A percentile compares a stretch with the other conserved stretches of the same genome.
Evolutionary conservation across 2,113 vertebrate genomes (phyloP).

Genomic region (Caretta caretta): DNA sequence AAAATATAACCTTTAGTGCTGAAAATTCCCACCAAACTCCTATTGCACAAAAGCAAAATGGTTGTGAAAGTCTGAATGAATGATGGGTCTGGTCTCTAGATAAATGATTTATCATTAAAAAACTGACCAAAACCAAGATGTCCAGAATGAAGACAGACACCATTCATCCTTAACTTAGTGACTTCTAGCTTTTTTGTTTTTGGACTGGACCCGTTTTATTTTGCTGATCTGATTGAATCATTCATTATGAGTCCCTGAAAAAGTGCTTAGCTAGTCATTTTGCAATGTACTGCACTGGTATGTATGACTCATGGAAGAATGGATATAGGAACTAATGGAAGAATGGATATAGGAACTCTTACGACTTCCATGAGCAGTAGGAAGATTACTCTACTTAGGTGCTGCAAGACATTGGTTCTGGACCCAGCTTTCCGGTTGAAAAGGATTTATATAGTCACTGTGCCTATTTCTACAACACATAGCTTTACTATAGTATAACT

Average conservation of each 20-base stretch:
- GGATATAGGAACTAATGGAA: not conserved
- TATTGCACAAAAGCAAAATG: not conserved
- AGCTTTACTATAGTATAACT: not conserved
- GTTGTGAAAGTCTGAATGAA: not conserved
- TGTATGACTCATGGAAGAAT: not conserved
- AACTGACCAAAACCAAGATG: not conserved
- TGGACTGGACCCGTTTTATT: not conserved
- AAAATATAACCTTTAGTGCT: not conserved
- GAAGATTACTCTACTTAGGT: not conserved
- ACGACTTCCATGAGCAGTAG: not conserved
- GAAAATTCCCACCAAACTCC: not conserved
- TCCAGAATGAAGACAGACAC: not conserved
- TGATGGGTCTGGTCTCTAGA: not conserved
- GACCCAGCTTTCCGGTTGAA: not conserved
- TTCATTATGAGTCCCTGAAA: not conserved
- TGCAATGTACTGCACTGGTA: not conserved
- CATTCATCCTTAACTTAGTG: not conserved
- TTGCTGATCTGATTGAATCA: not conserved
- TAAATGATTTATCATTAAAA: not conserved
- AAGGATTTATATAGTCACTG: not conserved
- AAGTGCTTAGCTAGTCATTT: not conserved
- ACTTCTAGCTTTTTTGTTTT: not conserved
- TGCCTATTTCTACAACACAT: not conserved
- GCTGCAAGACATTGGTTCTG: fast-evolving
- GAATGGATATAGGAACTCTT: not conserved